These are phyloP conservation scores for Hoplostethus mediterraneus DNA, from an alignment of 2,797 vertebrate species.

Conservation along the genomic window DNA sequence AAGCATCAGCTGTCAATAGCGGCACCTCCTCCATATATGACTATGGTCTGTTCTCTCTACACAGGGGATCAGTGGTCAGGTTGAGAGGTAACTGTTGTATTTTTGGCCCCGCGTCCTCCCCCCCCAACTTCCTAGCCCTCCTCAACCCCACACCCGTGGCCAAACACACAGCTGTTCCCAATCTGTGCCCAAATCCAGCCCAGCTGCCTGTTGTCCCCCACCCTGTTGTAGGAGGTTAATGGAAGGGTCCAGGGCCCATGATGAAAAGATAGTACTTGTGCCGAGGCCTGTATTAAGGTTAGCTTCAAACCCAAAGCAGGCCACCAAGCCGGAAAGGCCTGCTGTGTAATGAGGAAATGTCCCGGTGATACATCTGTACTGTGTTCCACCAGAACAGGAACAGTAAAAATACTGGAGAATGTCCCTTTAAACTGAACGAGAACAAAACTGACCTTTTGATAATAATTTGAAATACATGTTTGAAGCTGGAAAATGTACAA, in stretches of 20 bases:
- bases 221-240: conserved; percentile 71
- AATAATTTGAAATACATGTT: conserved; percentile 8
- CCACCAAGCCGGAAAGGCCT: conserved; percentile 37
- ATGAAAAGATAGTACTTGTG: conserved; percentile 73
- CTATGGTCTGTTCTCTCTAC: conserved; percentile 6
- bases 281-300: conserved; percentile 39
- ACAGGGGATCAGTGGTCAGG: conserved; percentile 23
- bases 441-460: conserved; percentile 1
- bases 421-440: conserved; percentile 4
- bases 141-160: conserved; percentile 29
- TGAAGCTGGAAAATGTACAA: not conserved
- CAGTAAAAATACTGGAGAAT: conserved; percentile 19
- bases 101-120: conserved; percentile 40
- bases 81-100: conserved; percentile 51
- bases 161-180: conserved; percentile 70
- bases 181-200: conserved; percentile 68
- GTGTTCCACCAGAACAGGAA: conserved; percentile 27
- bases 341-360: conserved; percentile 56
- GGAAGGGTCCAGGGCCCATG: conserved; percentile 62
- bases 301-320: conserved; percentile 52
- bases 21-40: not conserved
- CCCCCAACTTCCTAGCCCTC: conserved; percentile 42
- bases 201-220: conserved; percentile 71
- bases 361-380: conserved; percentile 46
- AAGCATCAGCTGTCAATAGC: conserved; percentile 16